phyloP scores from a whole-genome alignment of 2,797 vertebrate species.

The Anguilla anguilla region DNA sequence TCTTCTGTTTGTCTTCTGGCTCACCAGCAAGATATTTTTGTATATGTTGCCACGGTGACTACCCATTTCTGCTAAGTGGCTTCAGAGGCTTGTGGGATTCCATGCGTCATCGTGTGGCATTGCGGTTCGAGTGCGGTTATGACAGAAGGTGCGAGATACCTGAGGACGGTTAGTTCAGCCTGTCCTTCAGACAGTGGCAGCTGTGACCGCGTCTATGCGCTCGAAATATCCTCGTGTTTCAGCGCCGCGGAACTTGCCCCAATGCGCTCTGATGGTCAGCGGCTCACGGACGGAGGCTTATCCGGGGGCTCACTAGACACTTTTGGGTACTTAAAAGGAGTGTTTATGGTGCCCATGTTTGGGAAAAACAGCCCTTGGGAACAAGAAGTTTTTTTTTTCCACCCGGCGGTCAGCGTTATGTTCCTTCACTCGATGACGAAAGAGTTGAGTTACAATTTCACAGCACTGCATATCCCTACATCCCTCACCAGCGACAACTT shows the following conservation, averaged over 20 bases:
- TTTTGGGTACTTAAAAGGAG: conserved; percentile 50
- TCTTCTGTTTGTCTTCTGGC: neutral
- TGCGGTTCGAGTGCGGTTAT: neutral
- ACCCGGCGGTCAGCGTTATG: conserved; percentile 55
- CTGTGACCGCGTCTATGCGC: conserved; percentile 53
- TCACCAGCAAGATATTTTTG: neutral
- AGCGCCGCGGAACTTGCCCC: conserved; percentile 32
- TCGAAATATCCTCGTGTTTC: conserved; percentile 50
- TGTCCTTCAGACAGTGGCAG: conserved; percentile 38
- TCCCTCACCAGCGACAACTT: conserved; percentile 56
- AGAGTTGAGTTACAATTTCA: conserved; percentile 74
- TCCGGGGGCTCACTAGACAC: conserved; percentile 43
- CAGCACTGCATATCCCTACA: conserved; percentile 50
- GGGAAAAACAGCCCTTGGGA: conserved; percentile 55
- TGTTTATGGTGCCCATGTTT: conserved; percentile 53
- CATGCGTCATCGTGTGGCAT: neutral
- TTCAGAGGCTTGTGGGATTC: neutral
- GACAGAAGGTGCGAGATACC: conserved; percentile 58
- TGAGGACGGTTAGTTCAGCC: conserved; percentile 45
- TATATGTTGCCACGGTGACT: neutral
- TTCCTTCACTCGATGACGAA: conserved; percentile 57
- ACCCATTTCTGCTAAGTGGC: neutral
- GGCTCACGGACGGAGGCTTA: conserved; percentile 33
- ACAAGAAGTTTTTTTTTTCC: conserved; percentile 71
- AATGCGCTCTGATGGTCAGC: conserved; percentile 47